phyloP scores from a whole-genome alignment of 2,113 vertebrate species.

The Perca flavescens region DNA sequence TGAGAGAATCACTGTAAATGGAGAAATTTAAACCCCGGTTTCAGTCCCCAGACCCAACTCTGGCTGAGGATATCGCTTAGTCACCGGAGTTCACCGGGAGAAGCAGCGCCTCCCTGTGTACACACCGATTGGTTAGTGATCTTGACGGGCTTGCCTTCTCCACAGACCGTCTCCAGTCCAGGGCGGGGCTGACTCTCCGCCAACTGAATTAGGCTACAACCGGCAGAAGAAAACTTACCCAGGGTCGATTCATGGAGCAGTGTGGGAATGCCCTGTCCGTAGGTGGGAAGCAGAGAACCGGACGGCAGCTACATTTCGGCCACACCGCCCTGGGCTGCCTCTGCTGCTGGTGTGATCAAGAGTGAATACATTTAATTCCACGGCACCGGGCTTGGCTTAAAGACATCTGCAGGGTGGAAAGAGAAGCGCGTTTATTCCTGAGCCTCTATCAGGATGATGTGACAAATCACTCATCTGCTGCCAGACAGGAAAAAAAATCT shows the following conservation, averaged over 20 bases:
- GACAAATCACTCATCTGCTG: conserved; percentile 67
- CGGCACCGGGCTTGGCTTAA: conserved; percentile 45
- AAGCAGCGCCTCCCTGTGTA: conserved; percentile 69
- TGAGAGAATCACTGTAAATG: not conserved
- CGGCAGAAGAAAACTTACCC: conserved; percentile 81
- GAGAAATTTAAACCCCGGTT: not conserved
- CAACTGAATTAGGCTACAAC: conserved; percentile 78
- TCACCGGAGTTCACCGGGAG: conserved; percentile 68
- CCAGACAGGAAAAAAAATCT: conserved; percentile 31
- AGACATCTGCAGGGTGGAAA: conserved; percentile 51
- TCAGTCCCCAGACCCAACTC: conserved; percentile 3
- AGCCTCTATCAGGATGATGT: conserved; percentile 77
- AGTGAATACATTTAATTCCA: conserved; percentile 39
- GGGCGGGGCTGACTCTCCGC: conserved; percentile 81
- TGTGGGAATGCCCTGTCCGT: conserved; percentile 78
- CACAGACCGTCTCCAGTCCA: conserved; percentile 69
- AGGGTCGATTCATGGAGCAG: conserved; percentile 77
- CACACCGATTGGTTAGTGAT: conserved; percentile 69
- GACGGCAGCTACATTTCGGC: conserved; percentile 49
- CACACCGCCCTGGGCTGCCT: conserved; percentile 41
- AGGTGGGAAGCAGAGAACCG: conserved; percentile 67
- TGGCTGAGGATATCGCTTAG: conserved; percentile 72
- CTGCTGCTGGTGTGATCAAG: conserved; percentile 28
- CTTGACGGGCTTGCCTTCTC: conserved; percentile 55
- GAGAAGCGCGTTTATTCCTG: conserved; percentile 59